Evolutionary conservation across 2,888 invertebrate species (phyloP), one percentile per base, ranked within the genome.

Genomic region (Athetis lepigone): DNA sequence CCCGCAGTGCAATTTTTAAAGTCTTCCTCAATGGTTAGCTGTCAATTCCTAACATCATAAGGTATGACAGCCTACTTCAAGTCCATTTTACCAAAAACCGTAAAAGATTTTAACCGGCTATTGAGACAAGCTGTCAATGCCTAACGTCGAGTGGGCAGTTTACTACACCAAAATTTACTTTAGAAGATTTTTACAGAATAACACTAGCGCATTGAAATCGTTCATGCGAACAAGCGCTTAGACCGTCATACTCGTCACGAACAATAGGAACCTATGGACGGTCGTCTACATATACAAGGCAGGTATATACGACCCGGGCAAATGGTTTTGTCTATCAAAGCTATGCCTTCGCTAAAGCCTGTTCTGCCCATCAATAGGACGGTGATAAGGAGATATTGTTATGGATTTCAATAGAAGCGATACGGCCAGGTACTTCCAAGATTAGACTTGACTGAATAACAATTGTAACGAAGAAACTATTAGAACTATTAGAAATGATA

Each of bases 381-480:
- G 47, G 25, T 65, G 70, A 46, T 40, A 50, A 33, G 46, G 42
- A 45, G 27, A 71, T 43, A 70, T 59, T 70, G 66, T 70, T 59
- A 37, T 47, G 16, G 36, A 66, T 56, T 71, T 71, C 55, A 55
- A 65, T 55, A 59, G 51, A 11, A 51, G 8, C 18, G 21, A 29
- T 46, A 36, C 37, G 54, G 7, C 29, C 8, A 25, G 19, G 21
- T 33, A 49, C 29, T 18, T 7, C 25, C n/a, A 25, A 27, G 2
- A 5, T 9, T 8, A 1, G 37, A 25, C 0, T 5, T 6, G 1
- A 13, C 5, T 40, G 45, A 13, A 51, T 61, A 45, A 37, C 19
- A 61, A 39, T 29, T 19, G 16, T 0, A 36, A 8, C 1, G 2
- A 11, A 4, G 25, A 43, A n/a, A 33, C 25, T 13, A 45, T 39